Conservation (phyloP, 2,113 vertebrate genomes). For the Cyprinus carpio region DNA sequence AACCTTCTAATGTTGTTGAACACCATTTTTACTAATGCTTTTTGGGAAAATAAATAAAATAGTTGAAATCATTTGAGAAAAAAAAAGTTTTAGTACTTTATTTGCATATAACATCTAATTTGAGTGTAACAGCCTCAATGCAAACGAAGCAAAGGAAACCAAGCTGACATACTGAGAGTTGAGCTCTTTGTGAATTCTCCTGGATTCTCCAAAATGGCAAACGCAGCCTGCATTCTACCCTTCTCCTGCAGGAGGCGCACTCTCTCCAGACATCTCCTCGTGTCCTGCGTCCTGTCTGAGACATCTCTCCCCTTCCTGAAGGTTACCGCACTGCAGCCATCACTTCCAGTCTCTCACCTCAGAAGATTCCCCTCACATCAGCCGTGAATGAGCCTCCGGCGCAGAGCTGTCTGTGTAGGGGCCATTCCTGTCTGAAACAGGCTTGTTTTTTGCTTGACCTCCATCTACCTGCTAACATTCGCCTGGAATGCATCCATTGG, state of each 20-base stretch:
- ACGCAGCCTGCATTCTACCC: conserved; percentile 35
- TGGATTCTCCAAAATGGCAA: conserved; percentile 22
- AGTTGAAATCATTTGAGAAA: not conserved
- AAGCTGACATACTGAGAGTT: conserved; percentile 34
- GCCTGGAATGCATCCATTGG: conserved; percentile 3
- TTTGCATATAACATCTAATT: not conserved
- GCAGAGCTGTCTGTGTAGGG: conserved; percentile 25
- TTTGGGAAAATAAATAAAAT: not conserved
- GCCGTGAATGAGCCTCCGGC: not conserved
- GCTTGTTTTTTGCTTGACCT: not conserved
- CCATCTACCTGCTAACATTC: conserved; percentile 44
- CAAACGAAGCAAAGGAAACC: conserved; percentile 19
- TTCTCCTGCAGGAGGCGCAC: conserved; percentile 44
- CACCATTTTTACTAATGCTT: not conserved
- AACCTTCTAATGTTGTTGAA: not conserved
- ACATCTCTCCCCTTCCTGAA: conserved; percentile 43
- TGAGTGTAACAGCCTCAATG: not conserved
- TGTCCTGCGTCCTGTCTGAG: not conserved
- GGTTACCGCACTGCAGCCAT: conserved; percentile 38
- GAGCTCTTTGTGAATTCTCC: conserved; percentile 4
- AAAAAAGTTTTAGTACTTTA: not conserved
- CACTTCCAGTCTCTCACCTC: conserved; percentile 1
- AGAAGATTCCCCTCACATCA: not conserved
- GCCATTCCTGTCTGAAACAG: not conserved
- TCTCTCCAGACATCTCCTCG: conserved; percentile 12